Evolutionary conservation across 1,140 invertebrate species (phyloP), one percentile per base, ranked within the genome.

Genomic region (Pinna nobilis): DNA sequence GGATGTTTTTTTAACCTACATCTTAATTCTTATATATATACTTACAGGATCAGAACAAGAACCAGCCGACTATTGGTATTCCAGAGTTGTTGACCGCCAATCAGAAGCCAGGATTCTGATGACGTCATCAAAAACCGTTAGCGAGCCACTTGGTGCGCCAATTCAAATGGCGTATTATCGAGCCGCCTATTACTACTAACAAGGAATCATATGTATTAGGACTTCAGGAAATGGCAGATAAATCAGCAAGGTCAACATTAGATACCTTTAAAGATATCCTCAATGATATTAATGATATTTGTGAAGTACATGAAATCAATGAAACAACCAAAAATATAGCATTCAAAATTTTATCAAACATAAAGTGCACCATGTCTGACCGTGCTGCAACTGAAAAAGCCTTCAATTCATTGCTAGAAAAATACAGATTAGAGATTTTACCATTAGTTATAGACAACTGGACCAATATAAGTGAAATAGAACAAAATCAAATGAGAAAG

Each of bases 341-440:
- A 13, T 60, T 67, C 15, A 11, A 44, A 30, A 49, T 70, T 30
- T 41, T 66, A 20, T 25, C 9, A 2, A 76, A 66, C 61, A 70
- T 71, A 18, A 76, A 59, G 41, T 41, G 71, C 35, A 71, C 61
- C 15, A 76, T 76, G 74, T 70, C 68, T 47, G 68, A 67, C 55
- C 41, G 68, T 25, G 74, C 68, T 1, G 67, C 74, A 1, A 76
- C 74, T 15, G 74, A 76, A 51, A 70, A 70, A 51, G 11, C 28
- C 23, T 76, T 76, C 30, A 70, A 76, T 44, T 15, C 9, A 4
- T 35, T 70, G 9, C 37, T 76, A 25, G 61, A 71, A 28, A 20
- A 68, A 6, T 76, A 66, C 44, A 71, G 72, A 47, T 25, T 20
- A 39, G 60, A 66, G 49, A 67, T 63, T 44, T 39, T 76, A 44